Base-by-base conservation (phyloP, 2,888 invertebrate genomes). In the Leucophora obtusa region DNA sequence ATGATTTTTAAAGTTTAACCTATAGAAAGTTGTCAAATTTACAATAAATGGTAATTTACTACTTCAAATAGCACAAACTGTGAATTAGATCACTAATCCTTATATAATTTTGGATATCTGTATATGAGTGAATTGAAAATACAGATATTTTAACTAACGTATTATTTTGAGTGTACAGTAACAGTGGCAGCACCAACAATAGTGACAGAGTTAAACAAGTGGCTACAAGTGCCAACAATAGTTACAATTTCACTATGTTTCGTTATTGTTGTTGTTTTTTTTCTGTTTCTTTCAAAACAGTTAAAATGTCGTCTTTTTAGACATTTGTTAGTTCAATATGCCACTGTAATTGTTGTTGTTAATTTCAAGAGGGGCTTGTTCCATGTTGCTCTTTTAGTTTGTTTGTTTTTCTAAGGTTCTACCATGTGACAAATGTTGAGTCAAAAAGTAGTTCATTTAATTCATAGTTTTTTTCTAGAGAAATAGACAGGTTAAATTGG, bases 291-390 rank as follows among this genome's bases (percentile, higher is more conserved):
- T 72, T 10, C 10, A 73, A 75, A 73, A 76, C 59, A 66, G 81
- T 81, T 81, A 81, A 81, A 74, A 81, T 77, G 81, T 77, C 77
- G 81, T 77, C 76, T 72, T 66, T 69, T 75, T 66, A 54, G 79
- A 79, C 79, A 75, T 71, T 74, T 75, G 79, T 75, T 79, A 51
- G 76, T 72, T 69, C 76, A 72, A 69, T 76, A 72, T 79, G 82
- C 63, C 70, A 56, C 68, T 68, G 79, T 65, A 69, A 50, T 53
- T 56, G 14, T 63, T 65, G 47, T 56, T 63, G 10, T 50, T 50
- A 28, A 47, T 47, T 47, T 47, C 43, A 47, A 47, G 43, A 24
- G 28, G 24, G 17, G 24, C 6, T 54, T 68, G 17, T 33, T 53
- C 8, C 53, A 50, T 21, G 15, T 62, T 56, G 10, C 17, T 65